Percentiles rank a stretch among this genome's conserved stretches.
phyloP scores from a whole-genome alignment of 2,797 vertebrate genomes.

The Calcarius lapponicus region DNA sequence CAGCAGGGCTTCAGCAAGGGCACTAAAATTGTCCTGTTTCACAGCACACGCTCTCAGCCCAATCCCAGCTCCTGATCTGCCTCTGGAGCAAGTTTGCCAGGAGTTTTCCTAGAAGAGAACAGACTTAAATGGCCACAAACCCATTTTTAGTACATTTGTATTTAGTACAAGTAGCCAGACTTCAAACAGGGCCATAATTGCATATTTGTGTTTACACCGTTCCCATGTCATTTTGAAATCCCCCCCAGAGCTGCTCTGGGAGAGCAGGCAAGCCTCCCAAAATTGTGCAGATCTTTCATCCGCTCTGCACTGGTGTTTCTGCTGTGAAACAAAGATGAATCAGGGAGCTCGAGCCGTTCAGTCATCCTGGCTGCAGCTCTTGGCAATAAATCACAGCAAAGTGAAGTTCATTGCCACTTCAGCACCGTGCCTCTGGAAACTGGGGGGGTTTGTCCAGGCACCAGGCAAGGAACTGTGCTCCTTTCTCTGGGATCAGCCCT shows the following conservation, averaged over 20 bases:
- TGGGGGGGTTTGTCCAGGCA: neutral
- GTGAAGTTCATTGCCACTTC: neutral
- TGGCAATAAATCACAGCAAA: neutral
- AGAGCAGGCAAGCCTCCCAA: slow-evolving; percentile 3
- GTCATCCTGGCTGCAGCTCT: neutral
- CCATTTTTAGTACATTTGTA: neutral
- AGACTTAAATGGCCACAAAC: neutral
- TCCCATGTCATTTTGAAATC: neutral
- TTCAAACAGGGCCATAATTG: neutral
- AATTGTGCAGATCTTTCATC: neutral
- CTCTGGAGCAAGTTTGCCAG: neutral
- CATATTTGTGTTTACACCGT: neutral
- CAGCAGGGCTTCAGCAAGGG: neutral
- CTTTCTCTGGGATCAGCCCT: slow-evolving; percentile 9
- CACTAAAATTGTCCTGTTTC: neutral
- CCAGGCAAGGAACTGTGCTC: neutral
- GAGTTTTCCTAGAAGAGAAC: neutral
- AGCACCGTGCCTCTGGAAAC: neutral
- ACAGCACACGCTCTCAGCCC: neutral
- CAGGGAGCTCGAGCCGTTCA: neutral
- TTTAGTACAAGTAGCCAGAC: neutral
- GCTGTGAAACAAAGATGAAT: neutral
- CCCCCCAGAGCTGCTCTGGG: neutral
- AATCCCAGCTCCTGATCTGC: neutral
- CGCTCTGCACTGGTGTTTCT: neutral